A percentile compares a stretch with the other conserved stretches of the same genome.
Evolutionary conservation across 2,113 vertebrate species (phyloP).

Genomic region (Suricata suricatta): DNA sequence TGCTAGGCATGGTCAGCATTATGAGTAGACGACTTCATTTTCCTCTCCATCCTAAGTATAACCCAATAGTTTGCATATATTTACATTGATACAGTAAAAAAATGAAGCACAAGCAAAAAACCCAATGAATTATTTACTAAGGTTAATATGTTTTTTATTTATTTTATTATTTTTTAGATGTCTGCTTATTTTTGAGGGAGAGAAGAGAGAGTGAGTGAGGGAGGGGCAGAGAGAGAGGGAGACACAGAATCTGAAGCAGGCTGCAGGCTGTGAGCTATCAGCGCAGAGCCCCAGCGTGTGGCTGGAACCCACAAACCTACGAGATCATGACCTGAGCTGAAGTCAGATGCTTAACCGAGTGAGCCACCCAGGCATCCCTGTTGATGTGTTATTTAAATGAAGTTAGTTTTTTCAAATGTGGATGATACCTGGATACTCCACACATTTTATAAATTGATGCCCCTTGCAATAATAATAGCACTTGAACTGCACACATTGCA

Average conservation of each 20-base stretch:
- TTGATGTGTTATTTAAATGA: neutral
- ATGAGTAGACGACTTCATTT: neutral
- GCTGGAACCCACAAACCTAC: too few relatives aligned
- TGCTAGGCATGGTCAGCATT: neutral
- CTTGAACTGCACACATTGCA: neutral
- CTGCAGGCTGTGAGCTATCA: too few relatives aligned
- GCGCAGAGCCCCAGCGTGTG: too few relatives aligned
- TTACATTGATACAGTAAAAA: neutral
- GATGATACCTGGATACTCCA: neutral
- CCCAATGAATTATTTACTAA: neutral
- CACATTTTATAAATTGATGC: neutral
- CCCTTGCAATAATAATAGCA: neutral
- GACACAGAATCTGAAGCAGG: too few relatives aligned
- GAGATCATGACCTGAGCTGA: too few relatives aligned
- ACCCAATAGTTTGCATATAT: neutral
- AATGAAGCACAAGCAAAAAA: neutral
- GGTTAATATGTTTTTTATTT: neutral
- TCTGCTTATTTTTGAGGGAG: too few relatives aligned
- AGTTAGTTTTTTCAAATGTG: neutral
- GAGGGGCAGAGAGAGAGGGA: too few relatives aligned
- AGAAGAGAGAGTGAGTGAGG: too few relatives aligned
- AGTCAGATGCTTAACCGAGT: too few relatives aligned
- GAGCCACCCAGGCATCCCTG: neutral
- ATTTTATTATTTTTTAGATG: too few relatives aligned
- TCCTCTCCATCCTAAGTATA: neutral